phyloP scores from a whole-genome alignment of 1,140 invertebrate species.

The Trichoplusia ni region DNA sequence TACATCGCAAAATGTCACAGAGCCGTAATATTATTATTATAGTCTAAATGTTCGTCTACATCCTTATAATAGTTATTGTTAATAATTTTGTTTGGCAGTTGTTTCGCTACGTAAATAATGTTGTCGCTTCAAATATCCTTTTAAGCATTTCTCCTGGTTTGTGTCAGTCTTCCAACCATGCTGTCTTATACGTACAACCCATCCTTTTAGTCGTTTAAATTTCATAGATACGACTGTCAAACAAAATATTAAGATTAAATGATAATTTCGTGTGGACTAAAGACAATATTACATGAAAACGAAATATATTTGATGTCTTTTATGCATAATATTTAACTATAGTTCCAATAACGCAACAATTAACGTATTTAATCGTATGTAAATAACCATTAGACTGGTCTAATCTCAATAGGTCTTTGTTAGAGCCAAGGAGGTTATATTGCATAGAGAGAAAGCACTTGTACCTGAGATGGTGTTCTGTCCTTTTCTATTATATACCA shows the following conservation, averaged over 20 bases:
- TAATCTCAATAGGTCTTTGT: constrained; percentile 33
- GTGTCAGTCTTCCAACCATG: too few relatives aligned
- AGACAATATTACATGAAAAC: constrained; percentile 54
- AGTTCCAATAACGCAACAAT: constrained; percentile 47
- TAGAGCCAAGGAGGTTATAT: constrained; percentile 22
- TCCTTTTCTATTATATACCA: too few relatives aligned
- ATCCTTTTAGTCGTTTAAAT: background rate
- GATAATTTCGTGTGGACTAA: constrained; percentile 24
- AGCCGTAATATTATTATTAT: background rate
- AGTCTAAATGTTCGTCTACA: background rate
- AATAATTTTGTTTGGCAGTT: background rate
- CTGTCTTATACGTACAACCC: background rate
- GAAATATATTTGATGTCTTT: constrained; percentile 44
- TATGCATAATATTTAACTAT: constrained; percentile 49
- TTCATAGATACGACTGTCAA: background rate
- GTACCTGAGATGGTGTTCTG: too few relatives aligned
- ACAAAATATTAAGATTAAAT: constrained; percentile 23
- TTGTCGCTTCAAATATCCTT: background rate
- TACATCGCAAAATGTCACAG: background rate
- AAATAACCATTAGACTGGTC: constrained; percentile 38
- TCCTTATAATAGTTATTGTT: background rate
- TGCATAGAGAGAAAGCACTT: too few relatives aligned
- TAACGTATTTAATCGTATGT: constrained; percentile 33
- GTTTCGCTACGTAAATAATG: too few relatives aligned
- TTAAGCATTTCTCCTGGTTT: too few relatives aligned